Conservation (phyloP, 2,113 vertebrate species). For the Tinamus guttatus region DNA sequence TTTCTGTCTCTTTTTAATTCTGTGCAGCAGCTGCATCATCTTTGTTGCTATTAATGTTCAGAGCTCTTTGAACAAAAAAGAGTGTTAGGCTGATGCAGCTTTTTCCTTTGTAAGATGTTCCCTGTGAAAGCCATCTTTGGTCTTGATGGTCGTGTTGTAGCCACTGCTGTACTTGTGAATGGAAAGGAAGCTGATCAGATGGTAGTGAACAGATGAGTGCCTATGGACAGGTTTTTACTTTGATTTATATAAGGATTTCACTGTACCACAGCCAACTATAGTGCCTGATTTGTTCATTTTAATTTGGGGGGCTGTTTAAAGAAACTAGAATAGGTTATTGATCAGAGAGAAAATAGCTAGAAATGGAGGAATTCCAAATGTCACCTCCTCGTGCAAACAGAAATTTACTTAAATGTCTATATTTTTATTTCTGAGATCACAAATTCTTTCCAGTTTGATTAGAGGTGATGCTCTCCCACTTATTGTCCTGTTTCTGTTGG, state of each 20-base stretch:
- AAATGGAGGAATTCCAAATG: neutral
- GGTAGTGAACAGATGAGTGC: constrained; percentile 69
- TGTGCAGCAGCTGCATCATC: constrained; percentile 64
- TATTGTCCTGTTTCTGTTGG: neutral
- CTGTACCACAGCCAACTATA: neutral
- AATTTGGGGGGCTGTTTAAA: neutral
- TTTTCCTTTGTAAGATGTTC: constrained; percentile 48
- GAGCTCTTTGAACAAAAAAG: constrained; percentile 60
- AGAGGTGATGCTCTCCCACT: neutral
- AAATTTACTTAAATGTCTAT: neutral
- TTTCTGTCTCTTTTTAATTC: constrained; percentile 66
- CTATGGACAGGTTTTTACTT: constrained; percentile 53
- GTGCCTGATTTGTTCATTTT: neutral
- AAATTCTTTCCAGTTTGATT: neutral
- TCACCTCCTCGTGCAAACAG: neutral
- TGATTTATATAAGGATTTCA: neutral
- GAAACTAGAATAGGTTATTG: neutral
- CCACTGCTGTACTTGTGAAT: constrained; percentile 62
- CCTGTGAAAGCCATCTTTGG: constrained; percentile 70
- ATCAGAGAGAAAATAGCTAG: neutral
- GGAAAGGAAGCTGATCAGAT: constrained; percentile 63
- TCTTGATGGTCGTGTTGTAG: constrained; percentile 50
- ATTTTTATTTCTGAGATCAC: neutral
- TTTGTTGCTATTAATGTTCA: constrained; percentile 65
- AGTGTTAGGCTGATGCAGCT: constrained; percentile 51